Evolutionary conservation across 1,140 invertebrate genomes (phyloP).

Genomic region (Lordiphosa stackelbergi): DNA sequence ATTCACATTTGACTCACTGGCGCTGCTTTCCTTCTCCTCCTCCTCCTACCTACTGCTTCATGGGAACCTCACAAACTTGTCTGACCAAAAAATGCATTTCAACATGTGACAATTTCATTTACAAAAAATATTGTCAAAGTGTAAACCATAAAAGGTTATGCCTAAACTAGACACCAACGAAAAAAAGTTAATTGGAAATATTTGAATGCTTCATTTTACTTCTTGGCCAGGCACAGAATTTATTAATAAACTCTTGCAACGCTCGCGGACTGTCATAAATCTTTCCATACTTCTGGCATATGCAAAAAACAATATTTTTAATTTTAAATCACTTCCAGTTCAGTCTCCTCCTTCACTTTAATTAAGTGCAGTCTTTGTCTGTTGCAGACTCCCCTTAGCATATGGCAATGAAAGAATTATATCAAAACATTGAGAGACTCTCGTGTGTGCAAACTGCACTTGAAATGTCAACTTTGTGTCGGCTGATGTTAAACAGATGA

Average conservation of each 20-base stretch:
- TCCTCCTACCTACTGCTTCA: conserved; percentile 14
- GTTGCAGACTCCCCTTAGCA: conserved; percentile 20
- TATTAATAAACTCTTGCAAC: conserved; percentile 62
- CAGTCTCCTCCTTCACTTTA: conserved; percentile 41
- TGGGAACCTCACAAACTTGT: conserved; percentile 37
- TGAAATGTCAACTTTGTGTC: conserved; percentile 73
- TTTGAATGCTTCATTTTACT: conserved; percentile 54
- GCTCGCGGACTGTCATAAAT: conserved; percentile 66
- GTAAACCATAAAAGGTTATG: conserved; percentile 30
- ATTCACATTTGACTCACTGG: neutral
- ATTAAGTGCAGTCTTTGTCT: conserved; percentile 56
- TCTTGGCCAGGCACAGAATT: conserved; percentile 28
- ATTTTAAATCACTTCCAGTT: conserved; percentile 59
- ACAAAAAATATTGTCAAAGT: conserved; percentile 13
- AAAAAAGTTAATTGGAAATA: conserved; percentile 39
- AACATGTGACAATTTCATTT: conserved; percentile 50
- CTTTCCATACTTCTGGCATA: conserved; percentile 66
- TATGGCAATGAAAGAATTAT: conserved; percentile 69
- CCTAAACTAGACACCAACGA: conserved; percentile 8
- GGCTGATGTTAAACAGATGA: conserved; percentile 63
- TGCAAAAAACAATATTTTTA: conserved; percentile 60
- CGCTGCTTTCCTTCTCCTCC: neutral
- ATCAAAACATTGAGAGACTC: conserved; percentile 61
- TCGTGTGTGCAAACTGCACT: conserved; percentile 57
- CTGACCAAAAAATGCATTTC: conserved; percentile 52